Evolutionary conservation across 1,140 invertebrate genomes (phyloP), one percentile per base, ranked within the genome.

Genomic region (Pogonomyrmex californicus): DNA sequence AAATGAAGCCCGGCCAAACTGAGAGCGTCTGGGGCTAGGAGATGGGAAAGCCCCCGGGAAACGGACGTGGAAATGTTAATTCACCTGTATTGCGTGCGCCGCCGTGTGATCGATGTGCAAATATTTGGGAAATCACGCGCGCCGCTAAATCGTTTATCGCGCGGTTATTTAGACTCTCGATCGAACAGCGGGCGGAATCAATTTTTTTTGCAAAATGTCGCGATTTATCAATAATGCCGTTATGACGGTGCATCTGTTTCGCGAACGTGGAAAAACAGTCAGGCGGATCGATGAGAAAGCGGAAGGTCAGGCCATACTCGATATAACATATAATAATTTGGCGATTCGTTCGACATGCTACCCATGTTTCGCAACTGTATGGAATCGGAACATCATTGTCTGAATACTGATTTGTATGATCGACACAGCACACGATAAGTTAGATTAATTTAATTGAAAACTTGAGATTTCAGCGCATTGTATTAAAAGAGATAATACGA

Each of bases 101-200:
- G 54, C 73, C 62, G 87, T 77, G 63, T 87, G 87, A 90, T 90
- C 87, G 71, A 89, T 83, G 85, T 47, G 85, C 87, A 90, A 90
- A 90, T 87, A 90, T 89, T 89, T 90, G 88, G 51, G 85, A 90
- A 90, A 90, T 89, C 87, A 90, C 88, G 71, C 88, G 88, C 62
- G 60, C 86, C 87, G 77, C 86, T 89, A 89, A 89, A 88, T 85
- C 85, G 83, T 82, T 90, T 90, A 90, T n/a, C n/a, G 71, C 71
- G 51, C 56, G 70, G 76, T 83, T 75, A 87, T 87, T 89, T 83
- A 49, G 86, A 71, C 44, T 79, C 54, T 60, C 68, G 49, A 38
- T 83, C 54, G 54, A 10, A 14, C 41, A 58, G 36, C 4, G 33
- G 51, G n/a, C 30, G 60, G 12, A 14, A 47, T 56, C 65, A 58